phyloP scores from a whole-genome alignment of 1,140 invertebrate genomes.

The Drusus annulatus region DNA sequence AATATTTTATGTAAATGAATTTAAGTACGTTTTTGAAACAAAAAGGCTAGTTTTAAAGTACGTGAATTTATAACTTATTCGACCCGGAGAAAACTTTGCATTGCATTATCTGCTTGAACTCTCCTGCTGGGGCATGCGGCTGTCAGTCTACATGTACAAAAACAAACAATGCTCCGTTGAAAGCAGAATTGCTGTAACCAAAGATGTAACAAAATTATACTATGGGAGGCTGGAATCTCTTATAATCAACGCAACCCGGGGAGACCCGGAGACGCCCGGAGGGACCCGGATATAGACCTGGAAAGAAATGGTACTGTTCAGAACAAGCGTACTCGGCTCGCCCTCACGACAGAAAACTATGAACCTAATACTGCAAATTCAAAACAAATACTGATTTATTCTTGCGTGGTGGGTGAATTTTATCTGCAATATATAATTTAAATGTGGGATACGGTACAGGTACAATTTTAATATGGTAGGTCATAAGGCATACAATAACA shows the following conservation, averaged over 20 bases:
- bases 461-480: too few relatives aligned
- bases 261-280: not conserved
- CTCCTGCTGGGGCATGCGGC: slow-evolving; percentile 26
- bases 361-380: too few relatives aligned
- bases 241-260: too few relatives aligned
- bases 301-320: not conserved
- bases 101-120: not conserved
- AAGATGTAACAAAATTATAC: slow-evolving; percentile 18
- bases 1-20: too few relatives aligned
- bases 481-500: too few relatives aligned
- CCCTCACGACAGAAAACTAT: not conserved
- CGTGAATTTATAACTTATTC: too few relatives aligned
- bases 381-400: too few relatives aligned
- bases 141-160: slow-evolving; percentile 44
- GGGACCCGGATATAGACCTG: not conserved
- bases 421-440: too few relatives aligned
- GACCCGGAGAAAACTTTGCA: not conserved
- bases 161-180: slow-evolving; percentile 55
- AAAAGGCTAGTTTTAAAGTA: too few relatives aligned
- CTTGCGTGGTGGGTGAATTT: too few relatives aligned
- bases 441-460: too few relatives aligned
- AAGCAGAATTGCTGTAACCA: slow-evolving; percentile 35
- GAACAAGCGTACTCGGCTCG: not conserved
- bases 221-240: not conserved
- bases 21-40: too few relatives aligned